Evolutionary conservation across 2,797 vertebrate species (phyloP).

Genomic region (Ispidina picta): DNA sequence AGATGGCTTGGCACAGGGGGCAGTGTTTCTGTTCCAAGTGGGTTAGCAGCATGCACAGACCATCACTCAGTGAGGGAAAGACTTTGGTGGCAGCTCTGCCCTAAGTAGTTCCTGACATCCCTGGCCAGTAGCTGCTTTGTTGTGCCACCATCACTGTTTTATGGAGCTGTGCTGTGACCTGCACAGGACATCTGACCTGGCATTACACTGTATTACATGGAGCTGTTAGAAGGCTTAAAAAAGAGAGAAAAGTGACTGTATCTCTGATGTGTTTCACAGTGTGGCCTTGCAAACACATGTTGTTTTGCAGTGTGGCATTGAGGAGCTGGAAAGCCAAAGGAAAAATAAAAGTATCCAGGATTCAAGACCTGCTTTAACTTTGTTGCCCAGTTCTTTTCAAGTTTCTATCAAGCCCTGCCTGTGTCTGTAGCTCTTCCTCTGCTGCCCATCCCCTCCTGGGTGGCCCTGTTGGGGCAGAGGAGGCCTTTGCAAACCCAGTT

Average conservation of each 20-base stretch:
- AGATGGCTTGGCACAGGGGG: not conserved
- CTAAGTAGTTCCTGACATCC: not conserved
- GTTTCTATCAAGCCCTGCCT: not conserved
- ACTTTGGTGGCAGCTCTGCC: not conserved
- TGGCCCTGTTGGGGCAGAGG: slow-evolving; percentile 21
- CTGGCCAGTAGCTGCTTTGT: not conserved
- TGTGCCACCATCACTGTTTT: not conserved
- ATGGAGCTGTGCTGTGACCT: not conserved
- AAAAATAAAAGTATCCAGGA: no score
- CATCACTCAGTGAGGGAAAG: not conserved
- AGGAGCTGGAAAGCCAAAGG: not conserved
- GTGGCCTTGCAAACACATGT: not conserved
- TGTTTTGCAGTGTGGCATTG: not conserved
- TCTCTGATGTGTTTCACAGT: not conserved
- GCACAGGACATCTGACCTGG: not conserved
- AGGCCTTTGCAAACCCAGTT: not conserved
- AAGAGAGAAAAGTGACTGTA: not conserved
- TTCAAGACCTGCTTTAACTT: not conserved
- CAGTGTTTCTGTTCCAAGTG: slow-evolving; percentile 18
- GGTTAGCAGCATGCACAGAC: not conserved
- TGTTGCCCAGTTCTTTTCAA: slow-evolving; percentile 13
- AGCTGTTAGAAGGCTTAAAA: not conserved
- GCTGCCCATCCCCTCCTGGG: not conserved
- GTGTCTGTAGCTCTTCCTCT: not conserved
- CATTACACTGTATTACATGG: not conserved